These are phyloP conservation scores for Drosophila busckii DNA, from an alignment of 1,140 invertebrate species.

Conservation along the genomic window DNA sequence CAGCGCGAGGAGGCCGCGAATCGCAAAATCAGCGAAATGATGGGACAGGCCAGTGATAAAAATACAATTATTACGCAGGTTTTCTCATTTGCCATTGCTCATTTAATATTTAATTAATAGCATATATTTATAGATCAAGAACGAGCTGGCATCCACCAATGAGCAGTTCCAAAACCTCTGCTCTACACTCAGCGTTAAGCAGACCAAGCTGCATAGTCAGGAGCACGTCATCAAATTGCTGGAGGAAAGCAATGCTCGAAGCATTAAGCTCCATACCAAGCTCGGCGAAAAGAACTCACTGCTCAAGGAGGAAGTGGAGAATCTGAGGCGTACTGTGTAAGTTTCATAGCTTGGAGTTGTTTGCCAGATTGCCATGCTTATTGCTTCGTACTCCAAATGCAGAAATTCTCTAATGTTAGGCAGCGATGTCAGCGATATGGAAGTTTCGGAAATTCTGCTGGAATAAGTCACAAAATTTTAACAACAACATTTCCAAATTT, in stretches of 20 bases:
- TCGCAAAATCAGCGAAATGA: constrained; percentile 30
- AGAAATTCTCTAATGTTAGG: constrained; percentile 38
- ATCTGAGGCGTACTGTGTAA: constrained; percentile 54
- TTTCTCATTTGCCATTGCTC: neutral
- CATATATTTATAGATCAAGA: constrained; percentile 76
- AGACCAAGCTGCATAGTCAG: constrained; percentile 81
- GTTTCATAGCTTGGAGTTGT: constrained; percentile 13
- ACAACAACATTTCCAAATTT: constrained; percentile 7
- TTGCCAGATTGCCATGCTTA: constrained; percentile 22
- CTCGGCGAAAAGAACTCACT: constrained; percentile 82
- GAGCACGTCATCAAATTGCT: constrained; percentile 82
- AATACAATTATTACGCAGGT: constrained; percentile 46
- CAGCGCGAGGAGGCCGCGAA: constrained; percentile 29
- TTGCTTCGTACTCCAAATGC: neutral
- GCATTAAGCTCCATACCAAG: constrained; percentile 81
- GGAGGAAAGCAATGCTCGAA: constrained; percentile 82
- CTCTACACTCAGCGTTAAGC: constrained; percentile 80
- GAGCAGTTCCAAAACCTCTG: constrained; percentile 81
- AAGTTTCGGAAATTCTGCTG: constrained; percentile 7
- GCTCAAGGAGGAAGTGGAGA: constrained; percentile 80
- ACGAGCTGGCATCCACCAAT: constrained; percentile 80
- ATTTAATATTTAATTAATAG: neutral
- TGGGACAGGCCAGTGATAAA: constrained; percentile 32
- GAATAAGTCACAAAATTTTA: constrained; percentile 6
- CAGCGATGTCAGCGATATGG: constrained; percentile 3